phyloP scores from a whole-genome alignment of 2,113 vertebrate species.

The Ptilonorhynchus violaceus region DNA sequence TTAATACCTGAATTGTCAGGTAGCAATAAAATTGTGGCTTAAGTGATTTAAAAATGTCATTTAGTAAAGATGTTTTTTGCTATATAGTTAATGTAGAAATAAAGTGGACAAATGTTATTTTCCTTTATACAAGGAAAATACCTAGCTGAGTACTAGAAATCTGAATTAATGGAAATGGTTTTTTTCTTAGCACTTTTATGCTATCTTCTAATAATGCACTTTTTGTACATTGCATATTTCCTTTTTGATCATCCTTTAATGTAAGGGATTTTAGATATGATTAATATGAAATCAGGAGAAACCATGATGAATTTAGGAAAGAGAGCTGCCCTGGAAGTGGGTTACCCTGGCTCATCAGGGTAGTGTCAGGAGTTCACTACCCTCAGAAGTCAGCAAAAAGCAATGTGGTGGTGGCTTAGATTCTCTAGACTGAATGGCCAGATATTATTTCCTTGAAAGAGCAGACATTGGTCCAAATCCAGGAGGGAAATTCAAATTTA shows the following conservation, averaged over 20 bases:
- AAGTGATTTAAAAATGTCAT: neutral
- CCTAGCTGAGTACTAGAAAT: neutral
- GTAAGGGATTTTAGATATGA: accelerated
- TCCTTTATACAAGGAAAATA: neutral
- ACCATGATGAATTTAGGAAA: neutral
- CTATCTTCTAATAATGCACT: neutral
- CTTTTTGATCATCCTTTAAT: neutral
- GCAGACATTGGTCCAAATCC: neutral
- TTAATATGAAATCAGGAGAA: neutral
- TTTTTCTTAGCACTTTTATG: accelerated
- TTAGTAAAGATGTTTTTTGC: neutral
- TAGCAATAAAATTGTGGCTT: neutral
- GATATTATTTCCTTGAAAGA: neutral
- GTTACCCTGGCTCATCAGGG: neutral
- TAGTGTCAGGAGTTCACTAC: neutral
- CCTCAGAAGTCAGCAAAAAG: neutral
- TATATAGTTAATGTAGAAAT: neutral
- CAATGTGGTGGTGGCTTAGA: neutral
- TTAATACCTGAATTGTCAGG: neutral
- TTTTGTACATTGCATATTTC: neutral
- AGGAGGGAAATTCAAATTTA: neutral
- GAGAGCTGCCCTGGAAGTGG: neutral
- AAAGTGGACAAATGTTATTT: neutral
- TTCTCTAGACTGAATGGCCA: neutral
- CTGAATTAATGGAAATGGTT: neutral